These are phyloP conservation scores for Spermophilus dauricus DNA, from an alignment of 2,113 vertebrate species.

Conservation along the genomic window DNA sequence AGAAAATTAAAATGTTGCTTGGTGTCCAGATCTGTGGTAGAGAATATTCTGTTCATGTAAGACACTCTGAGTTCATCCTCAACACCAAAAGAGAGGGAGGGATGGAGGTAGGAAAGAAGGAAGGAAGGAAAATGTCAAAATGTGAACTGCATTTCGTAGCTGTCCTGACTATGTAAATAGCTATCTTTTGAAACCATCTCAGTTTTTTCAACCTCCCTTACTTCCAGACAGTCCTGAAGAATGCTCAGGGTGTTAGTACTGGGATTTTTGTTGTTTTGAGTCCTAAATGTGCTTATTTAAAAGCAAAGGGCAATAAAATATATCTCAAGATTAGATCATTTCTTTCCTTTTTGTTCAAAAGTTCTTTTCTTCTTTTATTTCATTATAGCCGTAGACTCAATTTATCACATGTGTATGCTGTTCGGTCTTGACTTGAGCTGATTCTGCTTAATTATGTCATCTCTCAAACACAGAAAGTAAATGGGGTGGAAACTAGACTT, in stretches of 20 bases:
- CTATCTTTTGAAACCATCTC: neutral
- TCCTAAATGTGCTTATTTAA: neutral
- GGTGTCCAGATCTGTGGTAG: too few relatives aligned
- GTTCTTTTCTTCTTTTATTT: conserved; percentile 36
- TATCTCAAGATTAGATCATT: conserved; percentile 20
- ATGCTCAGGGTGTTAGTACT: neutral
- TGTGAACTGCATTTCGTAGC: neutral
- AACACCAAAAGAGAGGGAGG: neutral
- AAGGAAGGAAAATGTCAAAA: neutral
- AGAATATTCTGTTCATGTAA: neutral
- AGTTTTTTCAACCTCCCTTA: neutral
- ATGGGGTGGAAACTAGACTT: conserved; percentile 62
- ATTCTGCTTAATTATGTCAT: conserved; percentile 62
- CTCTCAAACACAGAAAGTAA: conserved; percentile 55
- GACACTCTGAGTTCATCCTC: neutral
- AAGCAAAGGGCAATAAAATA: conserved; percentile 15
- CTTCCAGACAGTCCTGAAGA: neutral
- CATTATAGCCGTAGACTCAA: neutral
- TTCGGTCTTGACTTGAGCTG: conserved; percentile 46
- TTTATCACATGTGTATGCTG: neutral
- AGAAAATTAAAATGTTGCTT: neutral
- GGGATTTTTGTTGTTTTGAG: neutral
- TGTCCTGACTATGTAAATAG: conserved; percentile 8
- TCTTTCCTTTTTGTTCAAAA: neutral
- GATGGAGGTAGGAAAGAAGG: neutral